Conservation (phyloP, 2,113 vertebrate genomes). For the Boulengeromyrus knoepffleri region DNA sequence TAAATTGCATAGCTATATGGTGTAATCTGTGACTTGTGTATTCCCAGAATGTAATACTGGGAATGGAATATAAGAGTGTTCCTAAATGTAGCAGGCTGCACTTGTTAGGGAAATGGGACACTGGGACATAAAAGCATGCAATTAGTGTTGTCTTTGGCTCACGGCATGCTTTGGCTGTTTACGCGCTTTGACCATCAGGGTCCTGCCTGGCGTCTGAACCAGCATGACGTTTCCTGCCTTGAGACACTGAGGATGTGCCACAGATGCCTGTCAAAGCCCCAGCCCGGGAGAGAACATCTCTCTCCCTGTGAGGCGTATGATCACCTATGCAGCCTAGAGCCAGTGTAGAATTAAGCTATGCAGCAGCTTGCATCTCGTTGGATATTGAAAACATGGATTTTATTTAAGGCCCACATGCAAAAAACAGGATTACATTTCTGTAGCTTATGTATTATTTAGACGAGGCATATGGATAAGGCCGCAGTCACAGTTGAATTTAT, state of each 20-base stretch:
- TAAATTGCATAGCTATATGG: not conserved
- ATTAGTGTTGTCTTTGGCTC: not conserved
- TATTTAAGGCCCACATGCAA: not conserved
- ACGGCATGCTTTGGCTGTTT: not conserved
- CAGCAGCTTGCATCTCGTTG: not conserved
- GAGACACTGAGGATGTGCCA: not conserved
- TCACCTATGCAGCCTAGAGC: not conserved
- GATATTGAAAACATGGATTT: not conserved
- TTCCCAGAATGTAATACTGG: not conserved
- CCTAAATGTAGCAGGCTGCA: not conserved
- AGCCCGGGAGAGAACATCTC: not conserved
- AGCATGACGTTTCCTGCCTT: not conserved
- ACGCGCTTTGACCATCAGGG: not conserved
- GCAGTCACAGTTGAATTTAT: not conserved
- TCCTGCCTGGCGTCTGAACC: not conserved
- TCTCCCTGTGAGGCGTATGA: not conserved
- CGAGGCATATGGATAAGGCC: not conserved
- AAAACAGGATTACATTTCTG: not conserved
- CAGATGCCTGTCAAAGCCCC: not conserved
- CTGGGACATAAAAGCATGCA: not conserved
- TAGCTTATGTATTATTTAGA: not conserved
- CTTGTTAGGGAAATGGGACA: conserved; percentile 1
- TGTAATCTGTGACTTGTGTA: not conserved
- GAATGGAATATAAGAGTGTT: not conserved
- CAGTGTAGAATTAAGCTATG: not conserved